Base-by-base conservation (phyloP, 2,888 invertebrate species). In the Eilema griseolum region DNA sequence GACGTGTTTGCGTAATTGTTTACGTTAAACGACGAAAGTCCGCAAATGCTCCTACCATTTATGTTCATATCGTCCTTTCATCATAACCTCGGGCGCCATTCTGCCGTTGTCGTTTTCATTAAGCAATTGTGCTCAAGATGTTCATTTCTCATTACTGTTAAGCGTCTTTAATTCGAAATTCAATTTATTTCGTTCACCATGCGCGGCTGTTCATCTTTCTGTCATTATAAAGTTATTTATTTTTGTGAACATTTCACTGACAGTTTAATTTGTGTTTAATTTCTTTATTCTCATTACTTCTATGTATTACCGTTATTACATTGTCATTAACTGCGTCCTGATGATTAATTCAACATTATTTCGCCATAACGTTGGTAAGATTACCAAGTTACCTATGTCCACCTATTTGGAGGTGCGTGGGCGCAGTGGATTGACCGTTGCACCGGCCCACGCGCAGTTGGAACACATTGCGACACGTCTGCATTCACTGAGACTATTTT, bases 341-440 rank as follows among this genome's bases (percentile, higher is more conserved):
- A 68, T 63, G 26, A 68, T 52, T 33, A 37, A 31, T 62, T 70
- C 56, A 66, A 60, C 4, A 46, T 33, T 63, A 66, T 72, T 72
- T 72, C 69, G 69, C 66, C 72, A 72, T 46, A 33, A 14, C 20
- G 57, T 14, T 24, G 28, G 37, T 69, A 28, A 52, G 52, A 60
- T 66, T 62, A 66, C 56, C 28, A 62, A 62, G 61, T 61, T 62
- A 61, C 65, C 62, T 66, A 62, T 66, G 66, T 66, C 66, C 72
- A 69, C 75, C 76, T 81, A 76, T 76, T 70, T 69, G 71, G 70
- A 41, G 62, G 57, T 69, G 80, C 73, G 84, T 84, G 70, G 84
- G 84, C 73, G 82, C 80, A 75, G 89, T 88, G 89, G 89, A 88
- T 80, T 81, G 85, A 76, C 82, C 78, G 79, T 74, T 82, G 82